Base-by-base conservation (phyloP, 1,140 invertebrate genomes). In the Sogatella furcifera region DNA sequence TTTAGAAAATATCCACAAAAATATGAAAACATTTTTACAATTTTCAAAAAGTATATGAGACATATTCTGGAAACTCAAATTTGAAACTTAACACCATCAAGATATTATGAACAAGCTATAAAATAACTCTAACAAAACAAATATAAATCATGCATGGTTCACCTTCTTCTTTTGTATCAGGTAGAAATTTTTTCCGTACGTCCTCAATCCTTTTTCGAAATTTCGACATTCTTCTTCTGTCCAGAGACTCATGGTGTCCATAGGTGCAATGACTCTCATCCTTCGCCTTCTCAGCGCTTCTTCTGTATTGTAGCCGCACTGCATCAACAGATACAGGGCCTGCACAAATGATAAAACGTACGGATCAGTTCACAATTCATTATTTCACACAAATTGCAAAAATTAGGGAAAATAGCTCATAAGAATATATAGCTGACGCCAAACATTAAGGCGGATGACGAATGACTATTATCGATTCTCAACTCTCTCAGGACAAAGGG, bases 171-270 rank as follows among this genome's bases (percentile, higher is more conserved):
- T 89, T 65, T 96, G 89, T 69, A 98, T 97, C 62, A 88, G 77
- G 74, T 93, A 89, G 75, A 98, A 98, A 76, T 98, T 92, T 77
- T 98, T 98, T 43, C 95, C 95, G 73, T 92, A 95, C 59, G 82
- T 83, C 69, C 94, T 81, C 2, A 98, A 80, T 55, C 94, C 95
- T 70, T 88, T 88, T 78, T 98, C 95, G 78, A 98, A 98, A 77
- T 95, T 95, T 62, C 89, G 81, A 77, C 95, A 97, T 72, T 98
- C 95, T 73, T 97, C 95, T 73, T 97, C 95, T 15, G 94, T 96
- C 95, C 95, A 98, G 5, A 95, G 78, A 70, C 89, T 90, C 73
- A 88, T 85, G 0, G 85, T 82, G 62, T 87, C 84, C 42, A 81
- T 80, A 4, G 82, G 77, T 1, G 85, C 82, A 19, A 87, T 76